Base-by-base conservation (phyloP, 2,888 invertebrate species). In the Macropis europaea region DNA sequence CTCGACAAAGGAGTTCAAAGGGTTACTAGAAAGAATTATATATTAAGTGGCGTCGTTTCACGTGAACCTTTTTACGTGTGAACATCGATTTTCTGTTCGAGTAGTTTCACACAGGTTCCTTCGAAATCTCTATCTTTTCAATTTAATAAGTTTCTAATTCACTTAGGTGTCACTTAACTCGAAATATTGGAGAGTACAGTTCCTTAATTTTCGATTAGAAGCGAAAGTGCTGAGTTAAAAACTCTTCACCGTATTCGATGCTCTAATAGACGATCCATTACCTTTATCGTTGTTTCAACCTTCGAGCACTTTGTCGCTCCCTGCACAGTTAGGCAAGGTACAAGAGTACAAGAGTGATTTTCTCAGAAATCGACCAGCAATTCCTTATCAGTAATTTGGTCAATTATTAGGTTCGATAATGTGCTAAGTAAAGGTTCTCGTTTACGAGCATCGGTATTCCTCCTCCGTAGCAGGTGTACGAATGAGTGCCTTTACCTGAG, bases 261-360 rank as follows among this genome's bases (percentile, higher is more conserved):
- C 60, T 73, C 82, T 82, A 82, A 86, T 83, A 84, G 85, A 84
- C 81, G 80, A 81, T 84, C 87, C 87, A 88, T 88, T 86, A 87
- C 84, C 84, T 79, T 82, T 88, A 88, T 87, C 86, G 82, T 76
- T 80, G 72, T 77, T 53, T 50, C 74, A 72, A 60, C 80, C 78
- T 76, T 76, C 62, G 38, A 69, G 63, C 64, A 75, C 67, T 77
- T 62, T 69, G 66, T 69, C 57, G 63, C 52, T 48, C 7, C 50
- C 28, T 17, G 42, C 17, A 30, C 38, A n/a, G 15, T 30, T 52
- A 6, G 54, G 52, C 11, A 57, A 42, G 50, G 52, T 11, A 40
- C 32, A 47, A 45, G 71, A 62, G 52, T 36, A 60, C 53, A 47
- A 53, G 40, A 59, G 42, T 79, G 73, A 76, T 66, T 72, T 79